A percentile compares a stretch with the other conserved stretches of the same genome.
Evolutionary conservation across 2,113 vertebrate genomes (phyloP).

Genomic region (Laterallus jamaicensis): DNA sequence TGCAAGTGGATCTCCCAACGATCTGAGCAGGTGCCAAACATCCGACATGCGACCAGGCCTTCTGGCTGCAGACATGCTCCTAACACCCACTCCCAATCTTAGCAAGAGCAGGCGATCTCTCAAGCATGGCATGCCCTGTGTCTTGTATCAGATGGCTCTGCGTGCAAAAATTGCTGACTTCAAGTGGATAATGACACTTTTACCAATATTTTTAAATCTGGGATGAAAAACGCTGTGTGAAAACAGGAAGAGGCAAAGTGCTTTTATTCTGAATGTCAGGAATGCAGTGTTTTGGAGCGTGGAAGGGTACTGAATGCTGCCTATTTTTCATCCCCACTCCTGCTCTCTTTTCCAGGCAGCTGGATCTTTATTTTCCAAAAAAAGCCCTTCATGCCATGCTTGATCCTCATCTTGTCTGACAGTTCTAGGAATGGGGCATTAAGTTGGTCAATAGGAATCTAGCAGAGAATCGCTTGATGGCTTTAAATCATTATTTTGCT

Average conservation of each 20-base stretch:
- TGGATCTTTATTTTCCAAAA: not conserved
- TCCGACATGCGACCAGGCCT: not conserved
- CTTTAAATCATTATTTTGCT: not conserved
- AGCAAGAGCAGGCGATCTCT: not conserved
- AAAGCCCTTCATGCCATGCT: not conserved
- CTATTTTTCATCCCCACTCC: not conserved
- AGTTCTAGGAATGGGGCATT: not conserved
- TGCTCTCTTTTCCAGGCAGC: not conserved
- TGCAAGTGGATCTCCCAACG: not conserved
- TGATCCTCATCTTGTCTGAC: not conserved
- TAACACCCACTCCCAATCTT: not conserved
- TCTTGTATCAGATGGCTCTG: not conserved
- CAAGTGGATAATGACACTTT: not conserved
- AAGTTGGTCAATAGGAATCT: not conserved
- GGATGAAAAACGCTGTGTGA: not conserved
- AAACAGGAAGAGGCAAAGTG: not conserved
- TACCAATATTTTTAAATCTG: not conserved
- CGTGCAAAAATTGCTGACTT: not conserved
- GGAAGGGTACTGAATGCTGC: not conserved
- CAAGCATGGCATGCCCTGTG: not conserved
- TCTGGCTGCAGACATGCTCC: not conserved
- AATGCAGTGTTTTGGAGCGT: not conserved
- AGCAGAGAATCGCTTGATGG: not conserved
- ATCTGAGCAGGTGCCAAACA: not conserved
- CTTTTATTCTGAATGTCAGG: not conserved